phyloP scores from a whole-genome alignment of 2,797 vertebrate genomes.

The Nannoperca obscura region DNA sequence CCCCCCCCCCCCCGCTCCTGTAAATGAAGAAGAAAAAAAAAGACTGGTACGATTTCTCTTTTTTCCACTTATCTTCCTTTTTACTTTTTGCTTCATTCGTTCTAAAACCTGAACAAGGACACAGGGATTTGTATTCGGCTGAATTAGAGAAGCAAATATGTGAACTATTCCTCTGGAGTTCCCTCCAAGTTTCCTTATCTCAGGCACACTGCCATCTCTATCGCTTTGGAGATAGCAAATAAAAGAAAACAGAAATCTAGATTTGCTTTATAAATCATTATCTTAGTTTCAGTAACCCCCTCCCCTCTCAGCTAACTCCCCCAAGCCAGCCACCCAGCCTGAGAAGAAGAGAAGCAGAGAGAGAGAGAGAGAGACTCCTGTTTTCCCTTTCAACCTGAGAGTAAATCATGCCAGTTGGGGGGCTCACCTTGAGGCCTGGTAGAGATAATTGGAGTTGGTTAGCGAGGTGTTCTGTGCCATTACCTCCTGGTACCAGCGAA shows the following conservation, averaged over 20 bases:
- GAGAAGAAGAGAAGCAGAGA: slow-evolving; percentile 69
- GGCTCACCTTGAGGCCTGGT: slow-evolving; percentile 84
- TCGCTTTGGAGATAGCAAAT: slow-evolving; percentile 72
- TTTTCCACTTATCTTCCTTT: slow-evolving; percentile 64
- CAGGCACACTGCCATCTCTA: slow-evolving; percentile 57
- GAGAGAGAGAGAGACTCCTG: slow-evolving; percentile 67
- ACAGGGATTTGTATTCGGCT: slow-evolving; percentile 51
- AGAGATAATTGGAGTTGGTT: slow-evolving; percentile 88
- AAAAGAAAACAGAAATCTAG: slow-evolving; percentile 64
- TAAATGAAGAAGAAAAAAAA: slow-evolving; percentile 69
- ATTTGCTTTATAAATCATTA: slow-evolving; percentile 81
- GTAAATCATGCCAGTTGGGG: slow-evolving; percentile 86
- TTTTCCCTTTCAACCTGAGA: slow-evolving; percentile 84
- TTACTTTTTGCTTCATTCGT: slow-evolving; percentile 73
- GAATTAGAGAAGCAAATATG: slow-evolving; percentile 73
- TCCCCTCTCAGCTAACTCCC: slow-evolving; percentile 61
- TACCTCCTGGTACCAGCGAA: slow-evolving; percentile 86
- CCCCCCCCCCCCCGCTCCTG: slow-evolving; percentile 45
- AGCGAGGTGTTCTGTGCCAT: slow-evolving; percentile 85
- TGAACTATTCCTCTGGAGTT: slow-evolving; percentile 72
- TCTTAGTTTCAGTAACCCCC: slow-evolving; percentile 70
- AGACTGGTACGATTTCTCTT: slow-evolving; percentile 50
- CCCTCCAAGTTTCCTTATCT: slow-evolving; percentile 70
- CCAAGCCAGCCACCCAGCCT: slow-evolving; percentile 60
- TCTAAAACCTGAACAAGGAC: slow-evolving; percentile 72